These are phyloP conservation scores for Pristionchus maxplancki DNA, from an alignment of 2,888 invertebrate genomes.

Conservation along the genomic window DNA sequence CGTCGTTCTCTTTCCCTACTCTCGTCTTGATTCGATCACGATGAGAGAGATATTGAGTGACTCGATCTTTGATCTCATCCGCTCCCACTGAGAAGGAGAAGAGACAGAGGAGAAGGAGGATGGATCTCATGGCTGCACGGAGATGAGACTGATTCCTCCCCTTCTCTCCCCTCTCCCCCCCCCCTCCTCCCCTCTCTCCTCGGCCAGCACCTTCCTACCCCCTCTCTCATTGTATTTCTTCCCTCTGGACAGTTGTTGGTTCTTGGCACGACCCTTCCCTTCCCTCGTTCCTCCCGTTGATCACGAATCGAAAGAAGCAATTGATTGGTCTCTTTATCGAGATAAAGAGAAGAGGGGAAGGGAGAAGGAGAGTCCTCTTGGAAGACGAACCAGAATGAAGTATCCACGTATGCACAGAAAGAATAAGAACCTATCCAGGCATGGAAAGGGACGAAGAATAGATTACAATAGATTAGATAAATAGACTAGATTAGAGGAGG, in stretches of 20 bases:
- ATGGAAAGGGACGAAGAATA: not conserved
- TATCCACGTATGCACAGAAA: constrained; percentile 42
- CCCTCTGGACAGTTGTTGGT: constrained; percentile 47
- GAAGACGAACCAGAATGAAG: constrained; percentile 44
- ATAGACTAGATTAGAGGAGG: constrained; percentile 26
- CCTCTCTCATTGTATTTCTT: constrained; percentile 37
- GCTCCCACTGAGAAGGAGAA: not conserved
- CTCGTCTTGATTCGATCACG: constrained; percentile 48
- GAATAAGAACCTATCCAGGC: not conserved
- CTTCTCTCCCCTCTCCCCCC: not conserved
- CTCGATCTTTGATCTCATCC: constrained; percentile 33
- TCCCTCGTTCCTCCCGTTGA: constrained; percentile 27
- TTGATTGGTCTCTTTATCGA: constrained; percentile 25
- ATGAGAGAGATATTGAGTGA: constrained; percentile 51
- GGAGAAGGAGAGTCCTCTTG: constrained; percentile 13
- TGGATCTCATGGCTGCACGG: not conserved
- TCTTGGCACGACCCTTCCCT: constrained; percentile 38
- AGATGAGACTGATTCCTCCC: constrained; percentile 31
- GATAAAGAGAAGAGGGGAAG: not conserved
- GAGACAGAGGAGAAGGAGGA: not conserved
- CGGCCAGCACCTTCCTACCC: constrained; percentile 49
- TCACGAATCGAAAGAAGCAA: not conserved
- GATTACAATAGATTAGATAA: constrained; percentile 41
- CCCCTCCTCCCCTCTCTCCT: constrained; percentile 49
- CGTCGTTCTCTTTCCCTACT: not conserved